A percentile compares a stretch with the other conserved stretches of the same genome.
Conservation (phyloP, 2,113 vertebrate species). For the Oncorhynchus masou region DNA sequence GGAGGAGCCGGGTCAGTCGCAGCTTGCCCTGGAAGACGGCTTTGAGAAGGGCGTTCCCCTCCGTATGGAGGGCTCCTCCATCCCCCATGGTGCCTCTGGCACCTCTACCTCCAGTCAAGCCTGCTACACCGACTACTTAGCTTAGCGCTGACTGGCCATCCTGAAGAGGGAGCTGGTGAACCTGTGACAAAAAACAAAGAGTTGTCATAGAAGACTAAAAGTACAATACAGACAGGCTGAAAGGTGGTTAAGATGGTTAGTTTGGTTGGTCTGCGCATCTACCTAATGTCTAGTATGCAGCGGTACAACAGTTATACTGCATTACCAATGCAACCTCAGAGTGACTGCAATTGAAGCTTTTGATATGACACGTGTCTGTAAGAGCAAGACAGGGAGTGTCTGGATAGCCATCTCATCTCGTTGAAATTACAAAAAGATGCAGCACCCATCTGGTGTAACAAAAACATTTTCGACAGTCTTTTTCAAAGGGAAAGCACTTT, state of each 20-base stretch:
- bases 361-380: no score
- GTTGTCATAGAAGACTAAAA: background rate
- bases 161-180: constrained; percentile 18
- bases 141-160: constrained; percentile 27
- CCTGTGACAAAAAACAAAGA: constrained; percentile 33
- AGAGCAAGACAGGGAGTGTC: no score
- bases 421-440: no score
- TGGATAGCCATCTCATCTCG: no score
- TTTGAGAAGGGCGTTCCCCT: constrained; percentile 88
- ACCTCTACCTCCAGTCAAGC: constrained; percentile 24
- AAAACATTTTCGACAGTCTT: no score
- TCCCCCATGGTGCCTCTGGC: constrained; percentile 70
- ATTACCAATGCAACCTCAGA: no score
- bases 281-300: no score
- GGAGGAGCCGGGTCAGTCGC: constrained; percentile 83
- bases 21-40: constrained; percentile 90
- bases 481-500: no score
- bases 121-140: constrained; percentile 16
- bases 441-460: no score
- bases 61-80: constrained; percentile 72
- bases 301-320: no score
- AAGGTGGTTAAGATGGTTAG: background rate
- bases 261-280: no score
- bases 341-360: no score
- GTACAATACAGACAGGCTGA: background rate